Percentiles rank a stretch among this genome's conserved stretches.
These are phyloP conservation scores for Umimayanthus kanabou DNA, from an alignment of 92 coral and sea anemone species.

Conservation along the genomic window DNA sequence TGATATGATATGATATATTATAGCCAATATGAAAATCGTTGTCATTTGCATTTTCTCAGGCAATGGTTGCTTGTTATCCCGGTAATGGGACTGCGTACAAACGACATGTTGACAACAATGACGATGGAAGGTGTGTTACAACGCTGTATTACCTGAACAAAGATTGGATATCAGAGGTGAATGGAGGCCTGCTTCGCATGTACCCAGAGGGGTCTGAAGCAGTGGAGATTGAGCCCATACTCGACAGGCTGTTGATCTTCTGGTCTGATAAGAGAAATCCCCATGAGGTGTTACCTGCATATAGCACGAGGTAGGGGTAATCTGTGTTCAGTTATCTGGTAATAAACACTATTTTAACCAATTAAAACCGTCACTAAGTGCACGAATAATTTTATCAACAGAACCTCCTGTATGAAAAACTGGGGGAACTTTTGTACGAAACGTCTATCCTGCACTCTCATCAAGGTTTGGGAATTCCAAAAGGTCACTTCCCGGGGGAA, in stretches of 20 bases:
- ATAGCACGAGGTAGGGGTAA: slow-evolving; percentile 66
- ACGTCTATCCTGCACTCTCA: no score
- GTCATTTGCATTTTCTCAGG: slow-evolving; percentile 50
- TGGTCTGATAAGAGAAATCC: slow-evolving; percentile 99
- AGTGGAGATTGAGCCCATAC: slow-evolving; percentile 79
- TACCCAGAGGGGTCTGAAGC: slow-evolving; percentile 74
- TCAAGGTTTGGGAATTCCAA: no score
- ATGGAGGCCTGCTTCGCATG: slow-evolving; percentile 85
- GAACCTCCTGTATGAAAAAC: no score
- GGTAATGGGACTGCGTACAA: slow-evolving; percentile 81
- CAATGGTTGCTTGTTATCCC: slow-evolving; percentile 99
- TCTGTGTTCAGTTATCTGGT: neutral
- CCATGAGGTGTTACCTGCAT: slow-evolving; percentile 92
- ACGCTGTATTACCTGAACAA: slow-evolving; percentile 93
- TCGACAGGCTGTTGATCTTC: slow-evolving; percentile 89
- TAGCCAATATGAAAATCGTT: neutral
- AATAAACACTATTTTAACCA: neutral
- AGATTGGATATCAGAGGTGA: slow-evolving; percentile 72
- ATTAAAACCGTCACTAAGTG: neutral
- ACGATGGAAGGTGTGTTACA: slow-evolving; percentile 95
- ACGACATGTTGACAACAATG: slow-evolving; percentile 88
- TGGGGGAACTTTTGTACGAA: no score
- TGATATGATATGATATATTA: neutral
- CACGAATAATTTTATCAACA: no score
- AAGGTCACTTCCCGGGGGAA: no score